Evolutionary conservation across 1,140 invertebrate species (phyloP).

Genomic region (Lordiphosa stackelbergi): DNA sequence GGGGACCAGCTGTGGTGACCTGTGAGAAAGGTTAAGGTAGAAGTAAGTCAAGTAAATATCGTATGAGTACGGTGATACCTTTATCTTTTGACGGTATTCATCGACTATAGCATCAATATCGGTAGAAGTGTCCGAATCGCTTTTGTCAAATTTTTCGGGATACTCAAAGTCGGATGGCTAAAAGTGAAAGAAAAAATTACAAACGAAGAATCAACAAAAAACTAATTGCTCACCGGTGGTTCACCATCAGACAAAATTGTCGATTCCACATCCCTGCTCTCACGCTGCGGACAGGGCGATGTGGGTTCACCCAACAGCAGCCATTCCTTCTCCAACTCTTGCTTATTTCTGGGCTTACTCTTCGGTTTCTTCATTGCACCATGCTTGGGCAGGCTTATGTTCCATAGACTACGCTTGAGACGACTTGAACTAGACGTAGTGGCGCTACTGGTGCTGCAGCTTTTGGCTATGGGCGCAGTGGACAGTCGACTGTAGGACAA

Average conservation of each 20-base stretch:
- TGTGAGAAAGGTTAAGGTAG: neutral
- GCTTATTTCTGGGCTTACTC: slow-evolving; percentile 54
- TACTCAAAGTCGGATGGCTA: slow-evolving; percentile 74
- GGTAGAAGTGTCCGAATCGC: slow-evolving; percentile 75
- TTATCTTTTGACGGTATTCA: slow-evolving; percentile 76
- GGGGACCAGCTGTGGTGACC: slow-evolving; percentile 71
- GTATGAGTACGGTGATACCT: slow-evolving; percentile 23
- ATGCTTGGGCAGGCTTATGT: slow-evolving; percentile 61
- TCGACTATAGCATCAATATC: slow-evolving; percentile 77
- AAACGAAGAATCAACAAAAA: neutral
- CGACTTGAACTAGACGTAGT: slow-evolving; percentile 37
- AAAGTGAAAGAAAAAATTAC: neutral
- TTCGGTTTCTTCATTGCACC: slow-evolving; percentile 59
- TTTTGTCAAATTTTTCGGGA: slow-evolving; percentile 69
- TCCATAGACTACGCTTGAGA: slow-evolving; percentile 68
- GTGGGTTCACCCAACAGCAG: slow-evolving; percentile 72
- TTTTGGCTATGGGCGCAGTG: slow-evolving; percentile 60
- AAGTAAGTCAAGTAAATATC: too few relatives aligned
- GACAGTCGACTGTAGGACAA: slow-evolving; percentile 70
- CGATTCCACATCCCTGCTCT: slow-evolving; percentile 66
- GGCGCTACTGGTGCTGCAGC: slow-evolving; percentile 41
- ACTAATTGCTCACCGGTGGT: slow-evolving; percentile 44
- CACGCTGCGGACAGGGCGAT: slow-evolving; percentile 61
- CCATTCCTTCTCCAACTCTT: slow-evolving; percentile 76
- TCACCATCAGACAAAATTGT: slow-evolving; percentile 67